phyloP scores from a whole-genome alignment of 2,888 invertebrate genomes.

The Sabatieria punctata region DNA sequence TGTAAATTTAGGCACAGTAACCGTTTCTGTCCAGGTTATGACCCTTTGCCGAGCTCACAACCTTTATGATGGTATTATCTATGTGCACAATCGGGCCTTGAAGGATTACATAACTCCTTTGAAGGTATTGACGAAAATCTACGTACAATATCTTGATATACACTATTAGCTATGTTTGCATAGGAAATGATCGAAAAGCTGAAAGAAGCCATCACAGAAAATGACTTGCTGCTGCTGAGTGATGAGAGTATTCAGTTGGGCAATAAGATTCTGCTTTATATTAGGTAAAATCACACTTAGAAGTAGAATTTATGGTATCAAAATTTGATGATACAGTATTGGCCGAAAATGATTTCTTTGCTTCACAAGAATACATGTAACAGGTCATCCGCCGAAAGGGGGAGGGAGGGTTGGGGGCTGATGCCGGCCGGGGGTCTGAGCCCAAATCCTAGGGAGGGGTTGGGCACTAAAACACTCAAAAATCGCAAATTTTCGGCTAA shows the following conservation, averaged over 20 bases:
- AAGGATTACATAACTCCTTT: slow-evolving; percentile 55
- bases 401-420: too few relatives aligned
- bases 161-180: slow-evolving; percentile 5
- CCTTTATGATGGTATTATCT: slow-evolving; percentile 52
- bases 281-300: slow-evolving; percentile 39
- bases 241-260: slow-evolving; percentile 46
- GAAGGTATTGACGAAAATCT: slow-evolving; percentile 39
- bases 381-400: too few relatives aligned
- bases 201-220: slow-evolving; percentile 13
- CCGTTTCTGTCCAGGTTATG: slow-evolving; percentile 33
- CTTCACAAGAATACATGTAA: too few relatives aligned
- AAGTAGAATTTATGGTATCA: background rate
- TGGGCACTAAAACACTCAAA: too few relatives aligned
- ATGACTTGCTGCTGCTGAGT: slow-evolving; percentile 22
- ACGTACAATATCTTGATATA: background rate
- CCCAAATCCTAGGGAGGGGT: too few relatives aligned
- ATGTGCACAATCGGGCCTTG: slow-evolving; percentile 58
- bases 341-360: too few relatives aligned
- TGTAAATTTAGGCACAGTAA: background rate
- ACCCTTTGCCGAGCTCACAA: slow-evolving; percentile 45
- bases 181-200: slow-evolving; percentile 25
- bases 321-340: too few relatives aligned
- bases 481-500: too few relatives aligned
- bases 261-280: slow-evolving; percentile 64
- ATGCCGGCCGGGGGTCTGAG: too few relatives aligned